Evolutionary conservation across 2,797 vertebrate species (phyloP), one percentile per base, ranked within the genome.

Genomic region (Schizothorax lantsangensis): DNA sequence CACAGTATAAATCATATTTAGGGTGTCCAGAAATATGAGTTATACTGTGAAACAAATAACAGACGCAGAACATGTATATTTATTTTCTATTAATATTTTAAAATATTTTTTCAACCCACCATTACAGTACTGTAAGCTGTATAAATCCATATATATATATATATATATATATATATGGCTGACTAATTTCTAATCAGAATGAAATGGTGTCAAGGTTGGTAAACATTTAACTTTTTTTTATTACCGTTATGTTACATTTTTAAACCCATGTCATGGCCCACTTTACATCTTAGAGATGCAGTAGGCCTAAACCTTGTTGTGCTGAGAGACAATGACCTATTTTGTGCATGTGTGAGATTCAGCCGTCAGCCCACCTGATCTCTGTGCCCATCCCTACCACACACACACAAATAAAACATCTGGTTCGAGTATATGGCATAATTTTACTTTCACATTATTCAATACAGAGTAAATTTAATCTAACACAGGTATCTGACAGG

Each of bases 371-470:
- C 38, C 15, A 36, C 0, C 23, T 62, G 26, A 83, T 23, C 69
- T 83, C 69, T 40, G 6, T 26, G 26, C 5, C 74, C 69, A 71
- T 12, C 74, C n/a, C 21, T 49, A 15, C 77, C 2, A 82, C 5
- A 84, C 26, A 71, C 54, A 87, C 19, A 77, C 54, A 80, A 30
- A 81, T 40, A 79, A 80, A 71, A 85, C 90, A 2, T 47, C 15
- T 43, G 4, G 6, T 5, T 93, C 10, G 85, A 93, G 93, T 96
- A 96, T 95, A 96, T 95, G 94, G 93, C 95, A 95, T 95, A 95
- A 91, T 94, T 96, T 96, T 96, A 96, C 94, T 96, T 95, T 96
- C 95, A 96, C 95, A 95, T 96, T 96, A 94, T 95, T 95, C 95
- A 96, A 93, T 95, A 96, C 95, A 96, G 94, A 95, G 93, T 94